Percentiles rank a stretch among this genome's conserved stretches.
phyloP scores from a whole-genome alignment of 2,797 vertebrate genomes.

The Sebastolobus altivelis region DNA sequence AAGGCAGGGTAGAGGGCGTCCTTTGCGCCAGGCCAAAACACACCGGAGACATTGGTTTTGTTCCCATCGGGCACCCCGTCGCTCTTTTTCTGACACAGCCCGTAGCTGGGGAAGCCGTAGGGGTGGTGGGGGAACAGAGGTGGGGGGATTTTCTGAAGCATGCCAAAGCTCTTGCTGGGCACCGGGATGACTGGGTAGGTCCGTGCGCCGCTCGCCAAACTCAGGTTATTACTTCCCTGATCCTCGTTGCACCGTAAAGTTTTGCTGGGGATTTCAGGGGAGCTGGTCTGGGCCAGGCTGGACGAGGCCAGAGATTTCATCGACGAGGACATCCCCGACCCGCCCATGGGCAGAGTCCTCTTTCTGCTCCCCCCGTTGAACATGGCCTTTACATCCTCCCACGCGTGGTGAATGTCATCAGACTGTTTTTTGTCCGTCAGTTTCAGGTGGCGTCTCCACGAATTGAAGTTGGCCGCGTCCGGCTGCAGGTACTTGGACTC shows the following conservation, averaged over 20 bases:
- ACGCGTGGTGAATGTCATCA: conserved; percentile 91
- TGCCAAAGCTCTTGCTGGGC: conserved; percentile 94
- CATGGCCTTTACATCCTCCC: conserved; percentile 99
- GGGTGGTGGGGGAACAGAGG: conserved; percentile 96
- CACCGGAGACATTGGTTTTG: conserved; percentile 81
- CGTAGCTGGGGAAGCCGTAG: conserved; percentile 93
- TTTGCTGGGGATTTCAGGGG: conserved; percentile 84
- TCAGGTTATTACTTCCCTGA: conserved; percentile 67
- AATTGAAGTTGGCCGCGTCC: conserved; percentile 94
- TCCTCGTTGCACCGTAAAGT: conserved; percentile 83
- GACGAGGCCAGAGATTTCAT: conserved; percentile 79
- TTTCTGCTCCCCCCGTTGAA: conserved; percentile 97
- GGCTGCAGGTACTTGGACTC: conserved; percentile 94
- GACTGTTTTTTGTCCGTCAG: conserved; percentile 89
- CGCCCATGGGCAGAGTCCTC: conserved; percentile 90
- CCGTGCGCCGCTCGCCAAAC: conserved; percentile 81
- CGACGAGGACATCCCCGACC: conserved; percentile 77
- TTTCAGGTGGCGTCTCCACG: conserved; percentile 92
- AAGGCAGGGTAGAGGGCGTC: conserved; percentile 91
- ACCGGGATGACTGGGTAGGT: conserved; percentile 96
- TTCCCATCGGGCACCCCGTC: conserved; percentile 83
- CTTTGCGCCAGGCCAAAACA: conserved; percentile 92
- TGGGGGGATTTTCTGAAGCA: conserved; percentile 94
- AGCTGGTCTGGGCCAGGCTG: conserved; percentile 68
- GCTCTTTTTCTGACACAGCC: conserved; percentile 93